A percentile compares a stretch with the other conserved stretches of the same genome.
phyloP scores from a whole-genome alignment of 2,113 vertebrate species.

The Thunnus maccoyii region DNA sequence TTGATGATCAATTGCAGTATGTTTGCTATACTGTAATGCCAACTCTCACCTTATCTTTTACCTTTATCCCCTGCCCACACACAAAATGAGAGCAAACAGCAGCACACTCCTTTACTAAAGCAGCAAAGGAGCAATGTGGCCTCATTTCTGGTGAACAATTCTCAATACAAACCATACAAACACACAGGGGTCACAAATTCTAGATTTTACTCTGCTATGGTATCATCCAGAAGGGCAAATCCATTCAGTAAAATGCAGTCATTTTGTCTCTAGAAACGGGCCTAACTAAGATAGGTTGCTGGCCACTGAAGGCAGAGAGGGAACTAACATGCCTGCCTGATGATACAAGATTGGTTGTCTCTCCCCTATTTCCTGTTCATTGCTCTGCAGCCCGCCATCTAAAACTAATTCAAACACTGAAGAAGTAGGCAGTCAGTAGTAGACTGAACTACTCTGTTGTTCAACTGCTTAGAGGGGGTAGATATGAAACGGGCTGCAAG shows the following conservation, averaged over 20 bases:
- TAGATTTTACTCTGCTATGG: background rate
- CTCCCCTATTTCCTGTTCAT: slow-evolving; percentile 30
- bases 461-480: background rate
- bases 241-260: slow-evolving; percentile 19
- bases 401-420: slow-evolving; percentile 34
- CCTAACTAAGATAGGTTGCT: slow-evolving; percentile 29
- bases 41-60: slow-evolving; percentile 12
- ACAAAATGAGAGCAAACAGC: slow-evolving; percentile 30
- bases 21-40: background rate
- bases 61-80: background rate
- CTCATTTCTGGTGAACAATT: slow-evolving; percentile 3
- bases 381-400: slow-evolving; percentile 35
- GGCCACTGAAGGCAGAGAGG: slow-evolving; percentile 5
- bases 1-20: background rate
- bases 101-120: background rate
- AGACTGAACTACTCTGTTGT: slow-evolving; percentile 14
- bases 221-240: background rate
- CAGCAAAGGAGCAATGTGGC: slow-evolving; percentile 34
- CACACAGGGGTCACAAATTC: slow-evolving; percentile 10
- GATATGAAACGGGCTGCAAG: background rate
- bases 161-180: slow-evolving; percentile 13
- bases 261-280: slow-evolving; percentile 13
- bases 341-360: slow-evolving; percentile 25
- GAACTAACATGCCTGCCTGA: slow-evolving; percentile 28
- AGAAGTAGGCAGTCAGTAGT: slow-evolving; percentile 2